A percentile compares a stretch with the other conserved stretches of the same genome.
phyloP scores from a whole-genome alignment of 2,797 vertebrate species.

The Xiphophorus birchmanni region DNA sequence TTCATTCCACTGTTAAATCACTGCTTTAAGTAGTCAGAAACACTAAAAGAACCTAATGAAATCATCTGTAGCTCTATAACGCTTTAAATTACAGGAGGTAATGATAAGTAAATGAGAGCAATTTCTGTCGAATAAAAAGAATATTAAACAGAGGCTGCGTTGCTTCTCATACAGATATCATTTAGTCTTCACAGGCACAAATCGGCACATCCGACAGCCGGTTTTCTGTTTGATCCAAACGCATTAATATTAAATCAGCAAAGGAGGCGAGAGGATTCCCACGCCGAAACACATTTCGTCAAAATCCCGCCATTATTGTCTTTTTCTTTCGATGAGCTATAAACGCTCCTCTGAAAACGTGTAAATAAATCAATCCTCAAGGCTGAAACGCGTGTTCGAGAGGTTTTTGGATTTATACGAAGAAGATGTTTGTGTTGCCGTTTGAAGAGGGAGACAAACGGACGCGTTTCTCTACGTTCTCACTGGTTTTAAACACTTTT shows the following conservation, averaged over 20 bases:
- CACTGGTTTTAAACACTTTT: conserved; percentile 18
- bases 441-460: neutral
- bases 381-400: neutral
- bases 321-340: conserved; percentile 1
- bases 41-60: conserved; percentile 17
- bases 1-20: conserved; percentile 3
- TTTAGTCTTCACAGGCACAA: conserved; percentile 24
- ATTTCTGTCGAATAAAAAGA: conserved; percentile 11
- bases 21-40: neutral
- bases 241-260: conserved; percentile 19
- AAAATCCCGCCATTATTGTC: neutral
- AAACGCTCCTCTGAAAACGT: neutral
- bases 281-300: neutral
- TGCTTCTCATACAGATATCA: conserved; percentile 19
- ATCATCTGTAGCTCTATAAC: neutral
- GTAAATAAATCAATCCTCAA: neutral
- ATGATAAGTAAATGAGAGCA: conserved; percentile 10
- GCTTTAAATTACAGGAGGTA: conserved; percentile 10
- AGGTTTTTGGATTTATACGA: neutral
- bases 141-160: conserved; percentile 17
- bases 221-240: conserved; percentile 22
- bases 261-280: neutral
- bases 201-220: conserved; percentile 4
- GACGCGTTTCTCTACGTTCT: conserved; percentile 13
- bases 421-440: neutral